These are phyloP conservation scores for Latrodectus geometricus DNA, from an alignment of 1,140 invertebrate genomes.

Conservation along the genomic window DNA sequence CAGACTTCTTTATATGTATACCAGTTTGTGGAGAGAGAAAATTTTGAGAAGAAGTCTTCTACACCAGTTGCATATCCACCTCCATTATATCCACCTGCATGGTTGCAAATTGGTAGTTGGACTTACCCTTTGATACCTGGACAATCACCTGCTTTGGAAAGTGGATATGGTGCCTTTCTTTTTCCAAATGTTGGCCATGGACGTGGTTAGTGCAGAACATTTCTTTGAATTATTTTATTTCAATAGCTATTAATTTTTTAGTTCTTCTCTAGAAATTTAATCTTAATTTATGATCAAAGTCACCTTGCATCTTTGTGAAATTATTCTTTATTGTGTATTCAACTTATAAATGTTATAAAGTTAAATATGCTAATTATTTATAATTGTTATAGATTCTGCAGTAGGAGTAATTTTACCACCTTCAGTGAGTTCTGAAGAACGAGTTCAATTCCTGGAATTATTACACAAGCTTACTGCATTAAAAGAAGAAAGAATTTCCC, in stretches of 20 bases:
- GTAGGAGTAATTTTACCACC: constrained; percentile 76
- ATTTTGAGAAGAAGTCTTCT: constrained; percentile 20
- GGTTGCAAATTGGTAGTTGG: constrained; percentile 77
- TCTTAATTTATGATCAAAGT: neutral
- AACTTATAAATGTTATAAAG: too few species aligned
- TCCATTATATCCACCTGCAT: constrained; percentile 67
- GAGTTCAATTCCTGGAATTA: constrained; percentile 75
- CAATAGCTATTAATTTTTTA: neutral
- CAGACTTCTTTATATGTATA: constrained; percentile 73
- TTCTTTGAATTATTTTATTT: constrained; percentile 1
- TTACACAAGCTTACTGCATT: constrained; percentile 71
- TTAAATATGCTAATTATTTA: too few species aligned
- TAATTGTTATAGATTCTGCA: constrained; percentile 71
- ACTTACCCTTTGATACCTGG: constrained; percentile 78
- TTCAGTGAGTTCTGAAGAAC: constrained; percentile 70
- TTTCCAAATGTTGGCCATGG: constrained; percentile 76
- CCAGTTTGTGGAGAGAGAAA: constrained; percentile 65
- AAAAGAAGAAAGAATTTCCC: constrained; percentile 64
- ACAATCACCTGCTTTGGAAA: constrained; percentile 77
- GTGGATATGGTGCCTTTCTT: constrained; percentile 76
- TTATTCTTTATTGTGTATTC: too few species aligned
- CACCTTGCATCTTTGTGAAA: too few species aligned
- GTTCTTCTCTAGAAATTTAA: neutral
- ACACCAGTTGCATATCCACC: constrained; percentile 67
- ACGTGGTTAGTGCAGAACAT: constrained; percentile 59